Conservation (phyloP, 53 echinoderm and acorn worm genomes). For the Apostichopus leukothele region DNA sequence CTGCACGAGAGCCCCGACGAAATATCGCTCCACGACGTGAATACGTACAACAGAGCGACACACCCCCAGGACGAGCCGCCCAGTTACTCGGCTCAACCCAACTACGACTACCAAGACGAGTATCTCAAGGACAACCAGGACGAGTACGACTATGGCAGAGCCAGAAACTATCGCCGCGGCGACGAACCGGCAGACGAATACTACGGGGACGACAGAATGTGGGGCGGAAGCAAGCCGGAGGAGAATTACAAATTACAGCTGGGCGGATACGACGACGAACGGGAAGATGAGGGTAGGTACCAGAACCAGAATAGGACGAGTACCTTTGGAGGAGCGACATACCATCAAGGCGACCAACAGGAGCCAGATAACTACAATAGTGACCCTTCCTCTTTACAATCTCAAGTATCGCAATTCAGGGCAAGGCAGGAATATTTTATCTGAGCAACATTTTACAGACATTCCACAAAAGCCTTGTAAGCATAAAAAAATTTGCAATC, state of each 20-base stretch:
- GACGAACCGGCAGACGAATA: conserved; percentile 30
- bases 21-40: conserved; percentile 59
- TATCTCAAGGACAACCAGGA: conserved; percentile 19
- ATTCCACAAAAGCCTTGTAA: background rate
- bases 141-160: conserved; percentile 33
- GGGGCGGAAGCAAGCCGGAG: conserved; percentile 9
- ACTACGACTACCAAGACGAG: conserved; percentile 7
- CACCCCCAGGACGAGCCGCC: conserved; percentile 17
- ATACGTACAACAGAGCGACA: background rate
- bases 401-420: conserved; percentile 49
- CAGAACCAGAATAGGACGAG: background rate
- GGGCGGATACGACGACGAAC: conserved; percentile 2
- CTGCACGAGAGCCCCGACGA: conserved; percentile 64
- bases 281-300: conserved; percentile 4
- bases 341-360: conserved; percentile 38
- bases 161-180: conserved; percentile 50
- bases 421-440: conserved; percentile 62
- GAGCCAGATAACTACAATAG: conserved; percentile 45
- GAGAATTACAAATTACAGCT: conserved; percentile 23
- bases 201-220: conserved; percentile 26
- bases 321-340: background rate
- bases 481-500: background rate
- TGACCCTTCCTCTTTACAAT: conserved; percentile 46
- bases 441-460: conserved; percentile 23
- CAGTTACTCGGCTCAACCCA: conserved; percentile 26